Percentiles rank a stretch among this genome's conserved stretches.
phyloP scores from a whole-genome alignment of 2,113 vertebrate genomes.

The Typhlomys cinereus region DNA sequence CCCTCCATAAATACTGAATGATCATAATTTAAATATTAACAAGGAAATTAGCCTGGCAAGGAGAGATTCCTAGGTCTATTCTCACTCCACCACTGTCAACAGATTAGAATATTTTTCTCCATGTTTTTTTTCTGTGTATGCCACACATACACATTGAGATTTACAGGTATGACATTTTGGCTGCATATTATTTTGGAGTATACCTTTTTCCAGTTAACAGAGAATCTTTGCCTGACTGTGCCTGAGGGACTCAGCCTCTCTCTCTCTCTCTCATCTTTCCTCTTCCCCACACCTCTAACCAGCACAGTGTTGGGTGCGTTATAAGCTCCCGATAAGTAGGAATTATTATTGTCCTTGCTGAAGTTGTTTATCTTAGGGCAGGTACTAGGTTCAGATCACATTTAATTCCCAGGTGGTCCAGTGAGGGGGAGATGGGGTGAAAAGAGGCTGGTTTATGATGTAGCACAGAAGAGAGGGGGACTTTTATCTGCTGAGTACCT shows the following conservation, averaged over 20 bases:
- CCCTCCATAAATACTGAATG: background rate
- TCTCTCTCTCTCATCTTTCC: background rate
- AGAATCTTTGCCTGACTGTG: background rate
- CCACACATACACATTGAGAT: background rate
- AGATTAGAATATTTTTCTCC: background rate
- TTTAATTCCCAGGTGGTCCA: background rate
- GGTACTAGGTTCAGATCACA: background rate
- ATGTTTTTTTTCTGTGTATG: background rate
- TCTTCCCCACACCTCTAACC: background rate
- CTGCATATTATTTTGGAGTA: background rate
- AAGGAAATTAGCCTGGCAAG: background rate
- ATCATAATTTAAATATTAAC: slow-evolving; percentile 6
- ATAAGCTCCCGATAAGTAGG: background rate
- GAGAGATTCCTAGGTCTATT: background rate
- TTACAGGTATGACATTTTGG: background rate
- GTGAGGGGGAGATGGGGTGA: background rate
- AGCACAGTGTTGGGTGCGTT: background rate
- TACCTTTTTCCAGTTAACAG: background rate
- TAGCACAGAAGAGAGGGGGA: background rate
- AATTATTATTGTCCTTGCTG: background rate
- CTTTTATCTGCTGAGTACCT: background rate
- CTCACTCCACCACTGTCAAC: background rate
- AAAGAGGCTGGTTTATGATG: background rate
- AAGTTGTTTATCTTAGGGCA: background rate
- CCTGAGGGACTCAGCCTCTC: background rate